These are phyloP conservation scores for Seira musarum DNA, from an alignment of 2,888 invertebrate species.

Conservation along the genomic window DNA sequence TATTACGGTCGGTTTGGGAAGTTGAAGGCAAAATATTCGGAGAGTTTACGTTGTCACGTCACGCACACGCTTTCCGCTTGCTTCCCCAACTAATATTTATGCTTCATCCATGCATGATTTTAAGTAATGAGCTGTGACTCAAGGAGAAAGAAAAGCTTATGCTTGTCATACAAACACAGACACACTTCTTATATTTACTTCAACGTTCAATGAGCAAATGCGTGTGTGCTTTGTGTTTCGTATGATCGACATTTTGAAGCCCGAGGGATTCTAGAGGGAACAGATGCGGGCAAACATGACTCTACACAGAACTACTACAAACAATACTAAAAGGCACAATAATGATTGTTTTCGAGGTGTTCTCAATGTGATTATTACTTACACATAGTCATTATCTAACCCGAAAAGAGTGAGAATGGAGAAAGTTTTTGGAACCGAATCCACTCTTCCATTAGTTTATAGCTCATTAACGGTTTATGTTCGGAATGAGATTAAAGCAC, in stretches of 20 bases:
- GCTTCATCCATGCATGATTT: background rate
- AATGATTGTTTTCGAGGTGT: too few relatives aligned
- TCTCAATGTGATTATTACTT: background rate
- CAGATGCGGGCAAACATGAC: background rate
- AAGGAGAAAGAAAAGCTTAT: background rate
- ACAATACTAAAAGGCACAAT: too few relatives aligned
- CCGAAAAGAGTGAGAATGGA: background rate
- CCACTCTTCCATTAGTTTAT: too few relatives aligned
- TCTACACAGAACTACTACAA: too few relatives aligned
- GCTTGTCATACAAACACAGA: too few relatives aligned
- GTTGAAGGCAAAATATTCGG: background rate
- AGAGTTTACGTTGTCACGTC: background rate
- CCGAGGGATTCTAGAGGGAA: background rate
- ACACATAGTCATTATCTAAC: background rate
- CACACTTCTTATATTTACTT: too few relatives aligned
- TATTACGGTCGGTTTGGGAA: too few relatives aligned
- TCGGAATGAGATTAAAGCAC: background rate
- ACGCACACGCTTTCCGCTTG: background rate
- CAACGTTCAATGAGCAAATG: too few relatives aligned
- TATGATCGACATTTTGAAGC: background rate
- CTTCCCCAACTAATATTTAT: background rate
- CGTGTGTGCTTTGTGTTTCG: too few relatives aligned
- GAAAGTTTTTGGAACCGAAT: background rate
- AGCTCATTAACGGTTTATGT: background rate
- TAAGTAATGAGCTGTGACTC: background rate